Percentiles rank a stretch among this genome's conserved stretches.
Conservation (phyloP, 2,797 vertebrate genomes). For the Rhinatrema bivittatum region DNA sequence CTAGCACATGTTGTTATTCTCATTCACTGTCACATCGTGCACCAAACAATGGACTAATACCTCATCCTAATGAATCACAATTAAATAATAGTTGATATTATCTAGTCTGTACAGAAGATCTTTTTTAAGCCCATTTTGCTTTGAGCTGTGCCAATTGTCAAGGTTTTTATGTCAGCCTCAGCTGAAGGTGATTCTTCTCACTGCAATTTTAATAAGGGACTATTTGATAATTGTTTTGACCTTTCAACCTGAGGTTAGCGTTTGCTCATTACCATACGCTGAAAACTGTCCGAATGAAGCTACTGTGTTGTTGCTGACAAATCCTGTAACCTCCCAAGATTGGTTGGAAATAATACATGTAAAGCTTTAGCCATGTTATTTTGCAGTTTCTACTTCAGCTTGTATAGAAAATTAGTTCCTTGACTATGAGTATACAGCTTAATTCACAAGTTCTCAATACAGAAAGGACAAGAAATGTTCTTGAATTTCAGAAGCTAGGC, state of each 20-base stretch:
- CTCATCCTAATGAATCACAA: slow-evolving; percentile 19
- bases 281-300: slow-evolving; percentile 29
- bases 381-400: no score
- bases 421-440: no score
- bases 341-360: no score
- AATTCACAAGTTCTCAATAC: no score
- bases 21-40: slow-evolving; percentile 2
- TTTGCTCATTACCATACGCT: slow-evolving; percentile 56
- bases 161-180: not conserved
- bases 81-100: slow-evolving; percentile 12
- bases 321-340: no score
- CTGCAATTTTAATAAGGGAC: slow-evolving; percentile 50
- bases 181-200: slow-evolving; percentile 11
- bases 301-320: not conserved
- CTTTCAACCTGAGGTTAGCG: slow-evolving; percentile 55
- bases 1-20: slow-evolving; percentile 18
- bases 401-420: no score
- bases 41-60: not conserved
- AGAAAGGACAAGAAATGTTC: no score
- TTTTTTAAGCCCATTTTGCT: not conserved
- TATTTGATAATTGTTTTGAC: slow-evolving; percentile 55
- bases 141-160: not conserved
- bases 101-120: slow-evolving; percentile 11
- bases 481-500: no score
- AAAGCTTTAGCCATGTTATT: no score